Conservation (phyloP, 2,888 invertebrate genomes). For the Helleia helle region DNA sequence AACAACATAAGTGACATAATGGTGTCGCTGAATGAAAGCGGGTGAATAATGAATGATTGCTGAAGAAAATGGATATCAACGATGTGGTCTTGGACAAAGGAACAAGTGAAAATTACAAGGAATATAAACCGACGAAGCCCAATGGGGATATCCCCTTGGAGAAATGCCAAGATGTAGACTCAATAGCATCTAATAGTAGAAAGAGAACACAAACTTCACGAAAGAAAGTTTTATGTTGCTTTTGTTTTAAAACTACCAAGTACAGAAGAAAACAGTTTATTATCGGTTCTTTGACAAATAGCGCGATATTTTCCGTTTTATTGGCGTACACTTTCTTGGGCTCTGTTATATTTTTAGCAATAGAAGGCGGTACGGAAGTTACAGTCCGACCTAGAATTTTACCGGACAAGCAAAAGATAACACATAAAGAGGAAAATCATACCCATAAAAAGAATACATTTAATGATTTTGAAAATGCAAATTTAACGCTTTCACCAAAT, state of each 20-base stretch:
- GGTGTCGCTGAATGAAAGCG: constrained; percentile 34
- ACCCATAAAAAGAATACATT: constrained; percentile 49
- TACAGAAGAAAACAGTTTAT: constrained; percentile 75
- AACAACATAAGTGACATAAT: constrained; percentile 35
- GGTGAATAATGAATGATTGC: constrained; percentile 33
- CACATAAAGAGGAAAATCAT: constrained; percentile 60
- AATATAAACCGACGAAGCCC: constrained; percentile 66
- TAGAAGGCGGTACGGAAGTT: constrained; percentile 80
- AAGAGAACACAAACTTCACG: constrained; percentile 61
- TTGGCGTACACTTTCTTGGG: constrained; percentile 85
- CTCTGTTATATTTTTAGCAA: constrained; percentile 88
- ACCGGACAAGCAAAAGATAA: constrained; percentile 65
- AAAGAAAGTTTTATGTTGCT: constrained; percentile 70
- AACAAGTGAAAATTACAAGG: constrained; percentile 66
- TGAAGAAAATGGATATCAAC: constrained; percentile 59
- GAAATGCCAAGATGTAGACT: constrained; percentile 69
- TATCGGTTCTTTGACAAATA: constrained; percentile 84
- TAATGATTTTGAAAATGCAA: constrained; percentile 54
- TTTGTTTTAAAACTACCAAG: constrained; percentile 72
- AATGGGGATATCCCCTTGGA: constrained; percentile 70
- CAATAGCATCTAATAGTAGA: constrained; percentile 64
- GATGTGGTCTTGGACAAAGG: constrained; percentile 68
- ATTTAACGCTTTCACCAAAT: constrained; percentile 57
- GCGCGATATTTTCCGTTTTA: constrained; percentile 86
- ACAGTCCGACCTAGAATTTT: constrained; percentile 65